Percentiles rank a stretch among this genome's conserved stretches.
Conservation (phyloP, 2,888 invertebrate species). For the Metopia argyrocephala region DNA sequence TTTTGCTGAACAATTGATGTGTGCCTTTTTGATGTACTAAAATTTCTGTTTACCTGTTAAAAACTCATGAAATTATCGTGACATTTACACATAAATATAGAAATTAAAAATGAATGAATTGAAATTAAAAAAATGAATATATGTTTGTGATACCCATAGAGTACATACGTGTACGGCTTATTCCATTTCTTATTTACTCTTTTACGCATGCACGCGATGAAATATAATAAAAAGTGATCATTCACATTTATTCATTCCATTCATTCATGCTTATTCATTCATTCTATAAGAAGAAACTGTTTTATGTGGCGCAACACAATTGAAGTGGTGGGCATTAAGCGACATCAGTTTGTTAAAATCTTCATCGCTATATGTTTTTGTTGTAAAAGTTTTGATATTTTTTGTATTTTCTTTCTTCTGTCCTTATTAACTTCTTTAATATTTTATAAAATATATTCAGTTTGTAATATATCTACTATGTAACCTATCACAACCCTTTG, state of each 20-base stretch:
- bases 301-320: no score
- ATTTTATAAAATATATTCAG: no score
- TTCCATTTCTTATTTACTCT: not conserved
- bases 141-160: slow-evolving; percentile 12
- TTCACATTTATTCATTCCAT: not conserved
- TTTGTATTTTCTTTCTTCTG: no score
- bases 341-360: no score
- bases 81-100: slow-evolving; percentile 62
- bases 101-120: slow-evolving; percentile 34
- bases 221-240: not conserved
- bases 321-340: no score
- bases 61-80: slow-evolving; percentile 69
- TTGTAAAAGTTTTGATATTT: no score
- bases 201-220: not conserved
- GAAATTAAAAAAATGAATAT: not conserved
- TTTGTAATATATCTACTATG: no score
- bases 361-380: no score
- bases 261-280: not conserved
- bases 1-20: no score
- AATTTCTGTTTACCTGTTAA: slow-evolving; percentile 63
- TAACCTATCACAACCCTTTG: no score
- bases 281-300: no score
- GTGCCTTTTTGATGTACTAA: not conserved
- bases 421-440: no score
- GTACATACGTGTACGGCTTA: not conserved